Conservation (phyloP, 2,113 vertebrate species). For the Charadrius vociferus region DNA sequence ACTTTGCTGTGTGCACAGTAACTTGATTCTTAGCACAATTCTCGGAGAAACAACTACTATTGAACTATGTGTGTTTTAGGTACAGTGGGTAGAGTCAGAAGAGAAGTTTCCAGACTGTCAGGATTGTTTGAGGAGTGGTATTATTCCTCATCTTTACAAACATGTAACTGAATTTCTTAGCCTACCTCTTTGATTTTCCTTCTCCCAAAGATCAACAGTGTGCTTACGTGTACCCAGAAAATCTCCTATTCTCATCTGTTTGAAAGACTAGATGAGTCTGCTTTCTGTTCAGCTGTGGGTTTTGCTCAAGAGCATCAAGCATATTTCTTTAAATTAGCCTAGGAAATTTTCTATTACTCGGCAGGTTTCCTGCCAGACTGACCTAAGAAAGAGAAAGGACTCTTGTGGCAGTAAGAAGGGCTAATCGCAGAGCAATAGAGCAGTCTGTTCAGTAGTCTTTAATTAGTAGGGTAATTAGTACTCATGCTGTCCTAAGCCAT, state of each 20-base stretch:
- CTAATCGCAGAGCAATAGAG: background rate
- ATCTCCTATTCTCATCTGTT: background rate
- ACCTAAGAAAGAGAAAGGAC: background rate
- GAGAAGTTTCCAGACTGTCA: background rate
- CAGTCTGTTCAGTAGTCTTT: background rate
- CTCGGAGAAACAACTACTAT: background rate
- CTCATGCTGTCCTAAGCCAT: background rate
- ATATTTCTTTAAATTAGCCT: background rate
- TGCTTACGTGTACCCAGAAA: background rate
- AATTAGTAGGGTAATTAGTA: background rate
- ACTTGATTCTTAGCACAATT: background rate
- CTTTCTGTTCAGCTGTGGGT: background rate
- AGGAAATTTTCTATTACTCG: background rate
- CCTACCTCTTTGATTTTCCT: background rate
- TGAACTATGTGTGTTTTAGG: background rate
- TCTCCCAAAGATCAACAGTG: background rate
- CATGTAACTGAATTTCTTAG: background rate
- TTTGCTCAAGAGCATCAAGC: background rate
- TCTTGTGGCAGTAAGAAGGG: background rate
- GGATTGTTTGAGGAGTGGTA: background rate
- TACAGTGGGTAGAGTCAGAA: background rate
- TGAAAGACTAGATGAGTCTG: background rate
- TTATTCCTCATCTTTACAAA: background rate
- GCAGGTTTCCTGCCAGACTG: background rate
- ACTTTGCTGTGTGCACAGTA: rapidly evolving